Percentiles rank a stretch among this genome's conserved stretches.
Conservation (phyloP, 2,113 vertebrate species). For the Bettongia penicillata region DNA sequence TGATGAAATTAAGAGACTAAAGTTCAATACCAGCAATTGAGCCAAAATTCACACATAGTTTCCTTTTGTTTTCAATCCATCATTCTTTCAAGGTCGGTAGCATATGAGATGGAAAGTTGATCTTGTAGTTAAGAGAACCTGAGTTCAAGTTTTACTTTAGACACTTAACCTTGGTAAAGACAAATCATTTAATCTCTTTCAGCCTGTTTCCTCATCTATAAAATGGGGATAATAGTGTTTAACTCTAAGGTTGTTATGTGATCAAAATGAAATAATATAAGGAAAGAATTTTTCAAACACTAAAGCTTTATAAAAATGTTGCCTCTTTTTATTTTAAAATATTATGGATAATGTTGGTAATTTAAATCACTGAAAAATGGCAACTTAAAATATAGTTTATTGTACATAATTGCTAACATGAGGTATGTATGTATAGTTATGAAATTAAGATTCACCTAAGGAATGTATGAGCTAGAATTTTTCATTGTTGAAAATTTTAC, state of each 20-base stretch:
- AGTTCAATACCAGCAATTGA: not conserved
- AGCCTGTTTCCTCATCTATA: not conserved
- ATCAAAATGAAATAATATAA: not conserved
- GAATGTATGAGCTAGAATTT: constrained; percentile 16
- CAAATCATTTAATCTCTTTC: not conserved
- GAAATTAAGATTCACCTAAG: constrained; percentile 23
- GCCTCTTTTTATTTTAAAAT: not conserved
- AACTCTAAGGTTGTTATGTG: not conserved
- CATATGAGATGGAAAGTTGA: not conserved
- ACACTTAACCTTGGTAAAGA: not conserved
- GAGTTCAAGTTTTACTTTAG: not conserved
- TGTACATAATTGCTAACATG: constrained; percentile 13
- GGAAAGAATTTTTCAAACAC: not conserved
- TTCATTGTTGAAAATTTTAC: constrained; percentile 29
- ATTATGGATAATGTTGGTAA: not conserved
- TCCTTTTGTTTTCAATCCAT: not conserved
- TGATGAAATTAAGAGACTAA: not conserved
- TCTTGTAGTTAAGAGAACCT: not conserved
- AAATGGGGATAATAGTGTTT: not conserved
- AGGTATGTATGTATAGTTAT: not conserved
- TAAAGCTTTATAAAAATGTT: not conserved
- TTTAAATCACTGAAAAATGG: not conserved
- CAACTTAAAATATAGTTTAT: not conserved
- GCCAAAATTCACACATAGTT: not conserved
- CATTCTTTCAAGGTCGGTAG: not conserved